Evolutionary conservation across 2,113 vertebrate genomes (phyloP), one percentile per base, ranked within the genome.

Genomic region (Phocoena phocoena): DNA sequence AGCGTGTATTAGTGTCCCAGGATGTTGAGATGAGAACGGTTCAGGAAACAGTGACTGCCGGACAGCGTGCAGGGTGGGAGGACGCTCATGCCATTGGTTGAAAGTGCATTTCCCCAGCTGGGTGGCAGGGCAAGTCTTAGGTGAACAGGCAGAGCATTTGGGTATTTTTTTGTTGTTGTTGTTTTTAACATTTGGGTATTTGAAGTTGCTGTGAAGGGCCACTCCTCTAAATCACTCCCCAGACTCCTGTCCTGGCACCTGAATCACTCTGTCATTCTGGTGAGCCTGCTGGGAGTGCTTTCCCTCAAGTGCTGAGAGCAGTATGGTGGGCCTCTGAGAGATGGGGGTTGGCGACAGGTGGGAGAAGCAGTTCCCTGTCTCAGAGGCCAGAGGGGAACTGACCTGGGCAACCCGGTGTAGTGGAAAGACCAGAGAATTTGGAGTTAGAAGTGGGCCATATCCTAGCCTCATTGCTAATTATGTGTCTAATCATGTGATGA

Each of bases 81-180:
- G 36, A 73, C 0, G 1, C 23, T 38, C 33, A n/a, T 28, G 4
- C 14, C 31, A n/a, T 17, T 53, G 86, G 2, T 10, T 1, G 68
- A 33, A 8, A 41, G 17, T 36, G 23, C 65, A 36, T 25, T 33
- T 10, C 21, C 44, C 26, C 0, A 13, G 70, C 38, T 65, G 36
- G 36, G 20, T 63, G 8, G 44, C 41, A 53, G 26, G 6, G 53
- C 1, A 38, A 36, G 2, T 58, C 28, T 38, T 17, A n/a, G n/a
- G 26, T 47, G 10, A n/a, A 26, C 71, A 60, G 20, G 9, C 44
- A 47, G 44, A 47, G 44, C 9, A 47, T 47, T 47, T 47, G 44
- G 44, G 44, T 47, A 9, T 47, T 47, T 47, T 47, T 44, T 41
- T 44, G 6, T 41, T 44, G 8, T 44, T 44, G 8, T 47, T 47